Percentiles rank a stretch among this genome's conserved stretches.
Conservation (phyloP, 2,888 invertebrate species). For the Sturmia bella region DNA sequence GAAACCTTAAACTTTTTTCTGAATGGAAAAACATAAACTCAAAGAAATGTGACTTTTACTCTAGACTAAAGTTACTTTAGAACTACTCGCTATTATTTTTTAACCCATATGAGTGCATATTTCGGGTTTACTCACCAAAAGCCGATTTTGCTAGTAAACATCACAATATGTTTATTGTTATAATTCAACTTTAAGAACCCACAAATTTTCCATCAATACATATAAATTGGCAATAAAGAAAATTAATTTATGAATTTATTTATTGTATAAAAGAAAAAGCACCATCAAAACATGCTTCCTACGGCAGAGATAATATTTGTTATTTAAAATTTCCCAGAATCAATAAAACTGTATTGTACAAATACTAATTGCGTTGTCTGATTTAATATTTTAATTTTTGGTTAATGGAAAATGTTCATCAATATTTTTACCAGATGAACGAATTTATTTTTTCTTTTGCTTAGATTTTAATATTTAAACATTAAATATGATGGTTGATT, state of each 20-base stretch:
- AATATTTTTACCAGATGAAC: neutral
- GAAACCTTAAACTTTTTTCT: too few species aligned
- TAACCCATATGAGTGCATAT: too few species aligned
- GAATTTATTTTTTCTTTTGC: neutral
- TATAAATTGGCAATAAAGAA: constrained; percentile 29
- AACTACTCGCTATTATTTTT: too few species aligned
- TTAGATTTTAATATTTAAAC: neutral
- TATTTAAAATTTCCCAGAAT: constrained; percentile 32
- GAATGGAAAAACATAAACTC: too few species aligned
- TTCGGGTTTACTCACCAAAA: too few species aligned
- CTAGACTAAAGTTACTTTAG: too few species aligned
- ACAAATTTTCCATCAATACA: constrained; percentile 25
- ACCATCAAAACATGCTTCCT: constrained; percentile 5
- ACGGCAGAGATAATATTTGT: constrained; percentile 29
- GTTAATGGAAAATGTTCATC: constrained; percentile 41
- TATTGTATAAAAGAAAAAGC: neutral
- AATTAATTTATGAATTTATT: constrained; percentile 24
- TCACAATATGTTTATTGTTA: neutral
- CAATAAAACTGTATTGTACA: constrained; percentile 24
- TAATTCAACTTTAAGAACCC: constrained; percentile 8
- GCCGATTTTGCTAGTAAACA: neutral
- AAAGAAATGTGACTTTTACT: too few species aligned
- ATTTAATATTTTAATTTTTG: constrained; percentile 17
- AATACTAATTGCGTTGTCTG: constrained; percentile 6
- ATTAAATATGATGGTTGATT: constrained; percentile 14